Conservation (phyloP, 1,140 invertebrate species). For the Trichoplusia ni region DNA sequence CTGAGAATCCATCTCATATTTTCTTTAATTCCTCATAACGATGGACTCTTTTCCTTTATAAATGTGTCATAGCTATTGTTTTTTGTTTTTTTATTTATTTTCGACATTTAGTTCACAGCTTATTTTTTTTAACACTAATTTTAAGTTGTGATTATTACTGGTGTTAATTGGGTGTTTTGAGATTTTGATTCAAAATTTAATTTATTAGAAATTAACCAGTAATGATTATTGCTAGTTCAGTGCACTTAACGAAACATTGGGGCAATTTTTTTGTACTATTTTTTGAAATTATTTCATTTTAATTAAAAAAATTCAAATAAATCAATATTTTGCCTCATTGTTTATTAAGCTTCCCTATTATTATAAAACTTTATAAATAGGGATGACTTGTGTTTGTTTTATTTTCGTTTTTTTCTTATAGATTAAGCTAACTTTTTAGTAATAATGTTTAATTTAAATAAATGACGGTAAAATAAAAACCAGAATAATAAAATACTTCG, state of each 20-base stretch:
- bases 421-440: conserved; percentile 46
- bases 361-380: conserved; percentile 23
- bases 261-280: conserved; percentile 11
- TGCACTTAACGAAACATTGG: conserved; percentile 36
- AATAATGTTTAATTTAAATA: conserved; percentile 18
- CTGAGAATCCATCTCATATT: conserved; percentile 42
- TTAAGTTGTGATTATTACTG: conserved; percentile 46
- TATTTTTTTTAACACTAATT: conserved; percentile 71
- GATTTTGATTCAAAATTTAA: conserved; percentile 1
- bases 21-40: neutral
- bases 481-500: conserved; percentile 12
- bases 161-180: neutral
- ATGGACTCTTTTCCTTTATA: conserved; percentile 17
- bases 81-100: conserved; percentile 43
- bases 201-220: neutral
- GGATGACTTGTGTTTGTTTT: conserved; percentile 42
- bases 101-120: conserved; percentile 66
- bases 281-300: too few species aligned
- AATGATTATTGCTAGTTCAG: conserved; percentile 43
- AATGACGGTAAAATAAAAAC: conserved; percentile 2
- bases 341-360: conserved; percentile 31
- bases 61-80: conserved; percentile 46
- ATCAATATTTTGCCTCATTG: conserved; percentile 22
- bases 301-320: too few species aligned
- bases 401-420: conserved; percentile 37